Evolutionary conservation across 2,113 vertebrate species (phyloP), one percentile per base, ranked within the genome.

Genomic region (Dromaius novaehollandiae): DNA sequence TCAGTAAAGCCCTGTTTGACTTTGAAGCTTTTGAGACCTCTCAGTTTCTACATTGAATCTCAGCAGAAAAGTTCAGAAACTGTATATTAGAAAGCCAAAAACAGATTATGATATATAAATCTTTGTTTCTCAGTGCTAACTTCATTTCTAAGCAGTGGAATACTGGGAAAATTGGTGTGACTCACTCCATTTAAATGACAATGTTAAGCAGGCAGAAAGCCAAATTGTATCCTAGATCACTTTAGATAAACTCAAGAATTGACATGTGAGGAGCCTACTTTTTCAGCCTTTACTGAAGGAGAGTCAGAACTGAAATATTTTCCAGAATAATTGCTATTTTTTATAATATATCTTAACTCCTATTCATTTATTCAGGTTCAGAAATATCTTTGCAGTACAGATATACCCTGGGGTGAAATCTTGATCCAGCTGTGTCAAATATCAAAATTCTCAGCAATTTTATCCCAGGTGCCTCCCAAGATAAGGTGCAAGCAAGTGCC

Each of bases 31-130:
- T 89, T 48, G 25, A 13, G 48, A 51, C 30, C 2, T 82, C 53
- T 91, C 32, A 7, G 51, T 93, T 96, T 93, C 90, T 85, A 11
- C 58, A 14, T 38, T 71, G 69, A 95, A 87, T 71, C 69, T 85
- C 10, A 36, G n/a, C n/a, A 76, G 16, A 36, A 85, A 93, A 91
- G 19, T 24, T 79, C 5, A 17, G 32, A 58, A 55, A 73, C 12
- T 64, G 13, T 71, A 9, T 46, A 58, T 68, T 85, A 82, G 65
- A 79, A 87, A 64, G 6, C 6, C 30, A 48, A 79, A 80, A 89
- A 46, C 15, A 85, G 36, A 73, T 95, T 94, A 26, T 28, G 13
- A 68, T 69, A 78, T 74, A 80, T 93, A 92, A 88, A 88, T 65
- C 73, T 95, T 84, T 66, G 71, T 92, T 95, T 83, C 50, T 89